Evolutionary conservation across 2,888 invertebrate genomes (phyloP), one percentile per base, ranked within the genome.

Genomic region (Lysandra coridon): DNA sequence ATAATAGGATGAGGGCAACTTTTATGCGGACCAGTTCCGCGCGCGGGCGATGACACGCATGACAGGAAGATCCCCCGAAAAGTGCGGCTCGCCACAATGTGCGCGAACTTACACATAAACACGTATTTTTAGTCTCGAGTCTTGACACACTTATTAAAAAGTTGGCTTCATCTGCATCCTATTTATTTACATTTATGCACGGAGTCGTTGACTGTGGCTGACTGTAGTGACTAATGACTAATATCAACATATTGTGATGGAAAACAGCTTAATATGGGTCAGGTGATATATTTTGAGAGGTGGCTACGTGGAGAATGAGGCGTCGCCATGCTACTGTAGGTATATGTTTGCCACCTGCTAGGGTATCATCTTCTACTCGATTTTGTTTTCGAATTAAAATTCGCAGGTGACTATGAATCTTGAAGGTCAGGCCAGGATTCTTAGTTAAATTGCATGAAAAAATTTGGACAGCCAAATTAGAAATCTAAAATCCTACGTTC

Each of bases 81-180:
- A 17, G 4, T 4, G 57, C 57, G 57, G 17, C 57, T 17, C 57
- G 57, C 57, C 57, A 57, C 14, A 57, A 57, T 57, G 57, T 57
- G 57, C 53, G 53, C 17, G 57, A 17, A 14, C 4, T 49, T 49
- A 57, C 57, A 57, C 33, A 30, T 69, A 69, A 30, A 69, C 12
- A 69, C 10, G 30, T 69, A 69, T 69, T 69, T 69, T 69, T 69
- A 69, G 69, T 69, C 33, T 6, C 33, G 33, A 37, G 69, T 69
- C 69, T 69, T 69, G 69, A 69, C 69, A 69, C 69, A 69, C 69
- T 69, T 69, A 69, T 37, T 37, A 69, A 37, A 37, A 69, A 69
- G 69, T 69, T 69, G 69, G 33, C 69, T 69, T 69, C 64, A 30
- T 64, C 69, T 69, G 69, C 69, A 69, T 69, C 69, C 69, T 69